Evolutionary conservation across 2,888 invertebrate genomes (phyloP), one percentile per base, ranked within the genome.

Genomic region (Parascotia fuliginaria): DNA sequence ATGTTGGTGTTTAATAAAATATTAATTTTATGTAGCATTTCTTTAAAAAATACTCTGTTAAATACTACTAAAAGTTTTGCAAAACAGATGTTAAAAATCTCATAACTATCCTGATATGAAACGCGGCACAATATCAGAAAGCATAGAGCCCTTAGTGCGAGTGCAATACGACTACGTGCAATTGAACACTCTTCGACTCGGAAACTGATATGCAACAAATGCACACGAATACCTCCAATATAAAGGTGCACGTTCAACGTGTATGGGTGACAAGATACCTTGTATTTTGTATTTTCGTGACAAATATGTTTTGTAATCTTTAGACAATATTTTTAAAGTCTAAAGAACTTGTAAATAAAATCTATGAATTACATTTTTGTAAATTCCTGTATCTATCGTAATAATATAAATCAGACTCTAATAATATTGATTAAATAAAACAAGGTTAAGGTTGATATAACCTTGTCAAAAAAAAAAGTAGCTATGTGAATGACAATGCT

Each of bases 131-230:
- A 36, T 50, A 53, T 46, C 38, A 38, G 22, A 36, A 53, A 55
- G 48, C 46, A 34, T 41, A 32, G 53, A 55, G 66, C 68, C 60
- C 65, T 66, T 75, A 29, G 57, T 54, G 65, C 66, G 70, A 75
- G 68, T 70, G 75, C 74, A 72, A 70, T 67, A 59, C 49, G 55
- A 60, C 69, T 73, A 80, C 83, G 83, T 83, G 81, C 88, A 84
- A 89, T 90, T 90, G 89, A 85, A 85, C 84, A 80, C 70, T 79
- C 83, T 62, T 66, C 87, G 85, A 84, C 79, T 78, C 76, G 88
- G 85, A 90, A 90, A 89, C 83, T 79, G 85, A 89, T 88, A 87
- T 69, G 75, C 67, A 71, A 75, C 78, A 73, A 81, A 79, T 70
- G 79, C 70, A 75, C 65, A 48, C 40, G 46, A 49, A 34, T 32